Base-by-base conservation (phyloP, 2,888 invertebrate genomes). In the Apeira syringaria region DNA sequence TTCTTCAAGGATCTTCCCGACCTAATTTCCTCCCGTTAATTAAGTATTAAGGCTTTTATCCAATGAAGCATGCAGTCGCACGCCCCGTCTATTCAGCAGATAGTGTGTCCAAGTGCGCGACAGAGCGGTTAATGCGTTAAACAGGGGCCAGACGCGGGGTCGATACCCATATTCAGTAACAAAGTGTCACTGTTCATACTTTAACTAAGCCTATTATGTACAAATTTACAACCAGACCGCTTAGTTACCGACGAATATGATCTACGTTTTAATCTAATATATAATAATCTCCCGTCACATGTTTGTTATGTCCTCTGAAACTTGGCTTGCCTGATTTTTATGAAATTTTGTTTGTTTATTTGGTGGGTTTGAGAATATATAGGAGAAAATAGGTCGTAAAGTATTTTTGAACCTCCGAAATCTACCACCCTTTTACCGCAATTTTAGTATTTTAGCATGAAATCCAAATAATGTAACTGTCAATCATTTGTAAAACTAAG, bases 61-160 rank as follows among this genome's bases (percentile, higher is more conserved):
- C 68, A 68, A 57, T 72, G 72, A 68, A 74, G 76, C 80, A 56
- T 72, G 55, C 51, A 63, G 71, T 75, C 75, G 68, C 64, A 72
- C 68, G 74, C 71, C 69, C 26, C 33, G 2, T 59, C 59, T 47
- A 74, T 74, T 73, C 61, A 69, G 55, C 50, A 47, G 52, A 53
- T 47, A 68, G 72, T 78, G 82, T 85, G 73, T 68, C 86, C 53
- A 80, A 82, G 56, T 44, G 65, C 35, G 38, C 74, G 74, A 55
- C 61, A 52, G 73, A 80, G 58, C 85, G 77, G 48, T 52, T 80
- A 84, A 84, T 77, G 56, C 56, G 59, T 49, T 65, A 69, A 75
- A 65, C 54, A 64, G 67, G 59, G 67, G 61, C 55, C 63, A 65
- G 50, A 52, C 59, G 60, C 45, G 63, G 56, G 71, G 68, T 70